Conservation (phyloP, 1,140 invertebrate genomes). For the Aphelenchoides fujianensis region DNA sequence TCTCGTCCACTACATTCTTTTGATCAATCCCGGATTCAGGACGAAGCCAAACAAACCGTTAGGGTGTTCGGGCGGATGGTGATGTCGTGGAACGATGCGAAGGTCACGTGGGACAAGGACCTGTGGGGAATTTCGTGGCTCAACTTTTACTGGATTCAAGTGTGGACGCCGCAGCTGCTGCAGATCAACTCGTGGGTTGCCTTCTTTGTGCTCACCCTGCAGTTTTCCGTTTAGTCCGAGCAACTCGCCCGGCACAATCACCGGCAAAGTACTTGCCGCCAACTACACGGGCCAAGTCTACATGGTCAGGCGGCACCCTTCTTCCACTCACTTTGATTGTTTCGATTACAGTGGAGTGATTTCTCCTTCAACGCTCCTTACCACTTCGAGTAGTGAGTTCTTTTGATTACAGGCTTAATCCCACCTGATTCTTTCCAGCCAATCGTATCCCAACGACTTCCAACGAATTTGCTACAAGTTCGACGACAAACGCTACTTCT, state of each 20-base stretch:
- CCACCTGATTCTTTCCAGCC: slow-evolving; percentile 52
- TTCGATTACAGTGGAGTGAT: slow-evolving; percentile 59
- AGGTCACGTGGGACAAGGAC: slow-evolving; percentile 59
- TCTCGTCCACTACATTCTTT: no score
- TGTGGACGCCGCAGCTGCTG: slow-evolving; percentile 60
- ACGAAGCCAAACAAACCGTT: slow-evolving; percentile 50
- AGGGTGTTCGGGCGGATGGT: slow-evolving; percentile 57
- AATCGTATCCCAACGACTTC: slow-evolving; percentile 58
- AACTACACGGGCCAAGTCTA: slow-evolving; percentile 62
- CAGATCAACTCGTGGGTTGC: slow-evolving; percentile 59
- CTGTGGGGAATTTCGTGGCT: slow-evolving; percentile 61
- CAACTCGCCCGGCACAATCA: slow-evolving; percentile 49
- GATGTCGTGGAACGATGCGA: slow-evolving; percentile 58
- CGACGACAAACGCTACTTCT: slow-evolving; percentile 61
- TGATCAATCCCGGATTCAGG: slow-evolving; percentile 33
- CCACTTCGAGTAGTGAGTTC: slow-evolving; percentile 44
- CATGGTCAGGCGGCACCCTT: no score
- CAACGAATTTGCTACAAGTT: slow-evolving; percentile 62
- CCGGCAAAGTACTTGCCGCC: slow-evolving; percentile 59
- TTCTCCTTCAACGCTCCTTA: slow-evolving; percentile 50
- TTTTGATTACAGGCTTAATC: neutral
- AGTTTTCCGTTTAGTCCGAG: slow-evolving; percentile 49
- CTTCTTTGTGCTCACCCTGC: neutral
- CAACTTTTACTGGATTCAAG: slow-evolving; percentile 62
- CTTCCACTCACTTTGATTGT: no score